phyloP scores from a whole-genome alignment of 2,113 vertebrate species.

The Platysternon megacephalum region DNA sequence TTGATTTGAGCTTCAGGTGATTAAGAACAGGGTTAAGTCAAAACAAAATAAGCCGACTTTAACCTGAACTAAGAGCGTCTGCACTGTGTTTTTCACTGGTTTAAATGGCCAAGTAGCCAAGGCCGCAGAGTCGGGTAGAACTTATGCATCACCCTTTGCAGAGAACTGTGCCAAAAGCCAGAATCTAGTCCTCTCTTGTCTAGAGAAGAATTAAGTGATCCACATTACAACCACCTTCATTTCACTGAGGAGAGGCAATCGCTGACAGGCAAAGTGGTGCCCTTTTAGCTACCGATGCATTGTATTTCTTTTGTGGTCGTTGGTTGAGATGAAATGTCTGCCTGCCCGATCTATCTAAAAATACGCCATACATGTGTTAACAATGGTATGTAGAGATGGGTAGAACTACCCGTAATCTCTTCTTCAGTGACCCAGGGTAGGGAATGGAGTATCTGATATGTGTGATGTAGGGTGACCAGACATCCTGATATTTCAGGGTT shows the following conservation, averaged over 20 bases:
- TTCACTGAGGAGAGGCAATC: neutral
- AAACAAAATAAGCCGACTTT: neutral
- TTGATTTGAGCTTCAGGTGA: neutral
- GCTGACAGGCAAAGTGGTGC: neutral
- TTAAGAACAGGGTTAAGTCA: neutral
- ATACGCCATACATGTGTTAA: neutral
- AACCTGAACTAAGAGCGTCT: neutral
- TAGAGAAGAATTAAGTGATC: neutral
- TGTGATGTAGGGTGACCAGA: too few relatives aligned
- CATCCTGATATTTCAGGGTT: too few relatives aligned
- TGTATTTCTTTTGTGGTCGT: rapidly evolving
- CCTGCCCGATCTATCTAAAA: neutral
- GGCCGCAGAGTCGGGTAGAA: neutral
- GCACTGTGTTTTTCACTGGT: neutral
- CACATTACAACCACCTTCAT: neutral
- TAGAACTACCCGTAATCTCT: neutral
- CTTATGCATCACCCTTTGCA: neutral
- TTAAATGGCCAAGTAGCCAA: neutral
- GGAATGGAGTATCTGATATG: neutral
- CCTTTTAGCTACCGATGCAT: neutral
- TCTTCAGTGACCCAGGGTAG: neutral
- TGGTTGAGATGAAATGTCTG: neutral
- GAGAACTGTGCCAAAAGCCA: neutral
- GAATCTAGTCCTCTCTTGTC: rapidly evolving
- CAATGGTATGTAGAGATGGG: neutral